These are phyloP conservation scores for Metopolophium dirhodum DNA, from an alignment of 1,140 invertebrate genomes.

Conservation along the genomic window DNA sequence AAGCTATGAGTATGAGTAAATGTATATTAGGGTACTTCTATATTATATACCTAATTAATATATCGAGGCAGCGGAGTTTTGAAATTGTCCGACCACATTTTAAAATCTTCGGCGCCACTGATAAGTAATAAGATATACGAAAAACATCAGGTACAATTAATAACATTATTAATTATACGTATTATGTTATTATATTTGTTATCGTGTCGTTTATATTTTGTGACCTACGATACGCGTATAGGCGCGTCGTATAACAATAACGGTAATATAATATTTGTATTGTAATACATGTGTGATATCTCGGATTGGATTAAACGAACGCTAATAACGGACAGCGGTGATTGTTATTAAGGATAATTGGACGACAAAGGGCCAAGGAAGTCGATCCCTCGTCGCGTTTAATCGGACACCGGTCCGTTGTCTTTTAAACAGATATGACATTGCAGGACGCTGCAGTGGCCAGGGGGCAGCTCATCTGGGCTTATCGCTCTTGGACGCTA, in stretches of 20 bases:
- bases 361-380: conserved; percentile 52
- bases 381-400: conserved; percentile 35
- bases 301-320: conserved; percentile 33
- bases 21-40: too few species aligned
- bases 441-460: background rate
- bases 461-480: background rate
- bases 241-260: background rate
- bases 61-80: too few species aligned
- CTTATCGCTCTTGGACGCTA: background rate
- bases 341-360: conserved; percentile 51
- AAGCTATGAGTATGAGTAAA: too few species aligned
- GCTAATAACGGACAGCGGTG: background rate
- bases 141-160: background rate
- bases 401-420: conserved; percentile 45
- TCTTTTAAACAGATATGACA: conserved; percentile 50
- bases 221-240: background rate
- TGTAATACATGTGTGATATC: background rate
- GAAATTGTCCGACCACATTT: too few species aligned
- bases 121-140: too few species aligned
- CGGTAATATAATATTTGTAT: background rate
- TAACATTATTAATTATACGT: background rate
- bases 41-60: too few species aligned
- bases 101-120: too few species aligned
- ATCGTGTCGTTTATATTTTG: background rate
- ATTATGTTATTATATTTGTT: background rate